Evolutionary conservation across 2,888 invertebrate genomes (phyloP), one percentile per base, ranked within the genome.

Genomic region (Hypsopygia costalis): DNA sequence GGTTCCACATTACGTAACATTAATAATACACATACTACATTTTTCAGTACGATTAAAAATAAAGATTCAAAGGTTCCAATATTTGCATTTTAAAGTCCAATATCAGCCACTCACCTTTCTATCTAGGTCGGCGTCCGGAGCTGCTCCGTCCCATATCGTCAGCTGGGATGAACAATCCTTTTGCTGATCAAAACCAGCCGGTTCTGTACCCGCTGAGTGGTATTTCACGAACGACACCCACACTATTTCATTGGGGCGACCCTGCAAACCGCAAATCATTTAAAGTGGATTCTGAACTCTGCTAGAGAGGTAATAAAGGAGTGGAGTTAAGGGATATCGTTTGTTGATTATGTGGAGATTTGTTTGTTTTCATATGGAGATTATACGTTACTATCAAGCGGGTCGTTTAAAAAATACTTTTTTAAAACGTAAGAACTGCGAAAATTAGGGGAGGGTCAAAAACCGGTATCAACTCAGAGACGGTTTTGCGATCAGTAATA

Each of bases 141-240:
- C 92, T 22, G 92, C 92, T 0, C 94, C 94, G 56, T 95, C 94
- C 94, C 94, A 94, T 48, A 94, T 93, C 35, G 93, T 91, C 20
- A 95, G 89, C 51, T 93, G 91, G 4, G 94, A 93, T 41, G 94
- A 93, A 65, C 94, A 94, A 55, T 94, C 94, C 47, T 91, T 88
- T 32, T 91, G 91, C 40, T 91, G 89, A 60, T 93, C 93, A 60
- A 92, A 93, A 8, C 92, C 91, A 1, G 92, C 90, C 1, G 91
- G 90, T 49, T 93, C 93, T 0, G 91, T 88, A 33, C 91, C 91
- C 28, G 93, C 92, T 1, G 94, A 93, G 78, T 95, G 94, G 70
- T 95, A 95, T 77, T 95, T 95, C 59, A 94, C 92, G 70, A 95
- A 95, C 16, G 94, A 94, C 52, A 95, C 91, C 95, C 95, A 95